Percentiles rank a stretch among this genome's conserved stretches.
These are phyloP conservation scores for Apotomis capreana DNA, from an alignment of 2,888 invertebrate species.

Conservation along the genomic window DNA sequence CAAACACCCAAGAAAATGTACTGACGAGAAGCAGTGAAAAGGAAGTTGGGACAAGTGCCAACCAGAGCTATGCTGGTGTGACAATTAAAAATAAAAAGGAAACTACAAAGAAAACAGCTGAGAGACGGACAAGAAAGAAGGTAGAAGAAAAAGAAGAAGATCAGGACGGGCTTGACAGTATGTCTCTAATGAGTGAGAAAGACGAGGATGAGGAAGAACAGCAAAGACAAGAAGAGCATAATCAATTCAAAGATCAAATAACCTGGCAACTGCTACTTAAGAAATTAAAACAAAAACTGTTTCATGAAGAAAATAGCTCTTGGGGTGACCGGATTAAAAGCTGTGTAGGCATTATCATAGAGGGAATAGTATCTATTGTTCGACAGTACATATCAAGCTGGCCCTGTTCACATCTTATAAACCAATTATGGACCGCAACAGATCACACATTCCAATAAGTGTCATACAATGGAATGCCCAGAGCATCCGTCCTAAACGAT, in stretches of 20 bases:
- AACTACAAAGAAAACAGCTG: too few relatives aligned
- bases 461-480: constrained; percentile 38
- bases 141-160: too few relatives aligned
- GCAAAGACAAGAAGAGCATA: background rate
- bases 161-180: background rate
- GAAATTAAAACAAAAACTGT: background rate
- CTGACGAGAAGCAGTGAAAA: too few relatives aligned
- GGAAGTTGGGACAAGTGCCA: too few relatives aligned
- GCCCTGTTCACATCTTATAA: constrained; percentile 14
- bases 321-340: background rate
- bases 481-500: constrained; percentile 33
- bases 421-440: constrained; percentile 5
- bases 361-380: constrained; percentile 27
- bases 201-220: background rate
- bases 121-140: too few relatives aligned
- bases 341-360: background rate
- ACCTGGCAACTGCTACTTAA: background rate
- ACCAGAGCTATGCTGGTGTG: too few relatives aligned
- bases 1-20: too few relatives aligned
- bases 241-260: background rate
- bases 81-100: too few relatives aligned
- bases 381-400: constrained; percentile 20
- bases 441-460: constrained; percentile 3
- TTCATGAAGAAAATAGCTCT: background rate
- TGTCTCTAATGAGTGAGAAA: background rate